Conservation (phyloP, 2,113 vertebrate genomes). For the Xenotilapia flavipinnis region DNA sequence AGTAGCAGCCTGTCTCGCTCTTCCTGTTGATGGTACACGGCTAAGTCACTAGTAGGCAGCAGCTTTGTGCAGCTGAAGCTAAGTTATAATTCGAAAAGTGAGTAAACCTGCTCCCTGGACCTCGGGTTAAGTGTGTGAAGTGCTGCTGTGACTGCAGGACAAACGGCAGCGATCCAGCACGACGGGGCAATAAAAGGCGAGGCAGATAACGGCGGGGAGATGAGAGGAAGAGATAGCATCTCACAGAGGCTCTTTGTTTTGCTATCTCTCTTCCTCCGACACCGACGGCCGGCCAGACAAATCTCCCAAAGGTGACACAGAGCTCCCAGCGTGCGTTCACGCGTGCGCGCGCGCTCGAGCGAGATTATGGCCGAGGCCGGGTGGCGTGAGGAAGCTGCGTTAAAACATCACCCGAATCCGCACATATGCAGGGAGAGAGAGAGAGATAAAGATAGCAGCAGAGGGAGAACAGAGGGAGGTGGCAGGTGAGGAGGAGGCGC, state of each 20-base stretch:
- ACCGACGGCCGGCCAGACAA: not conserved
- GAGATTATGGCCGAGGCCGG: not conserved
- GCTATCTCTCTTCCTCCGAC: conserved; percentile 12
- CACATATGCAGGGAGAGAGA: not conserved
- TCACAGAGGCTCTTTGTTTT: not conserved
- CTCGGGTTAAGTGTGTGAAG: not conserved
- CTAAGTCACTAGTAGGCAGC: not conserved
- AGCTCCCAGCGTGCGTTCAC: not conserved
- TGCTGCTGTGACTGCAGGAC: not conserved
- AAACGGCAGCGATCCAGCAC: not conserved
- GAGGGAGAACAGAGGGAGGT: not conserved
- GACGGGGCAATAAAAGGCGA: conserved; percentile 14
- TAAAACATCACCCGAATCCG: not conserved
- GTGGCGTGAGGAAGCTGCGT: not conserved
- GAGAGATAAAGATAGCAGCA: conserved; percentile 9
- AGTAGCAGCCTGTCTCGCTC: not conserved
- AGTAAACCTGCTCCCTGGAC: not conserved
- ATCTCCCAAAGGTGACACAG: not conserved
- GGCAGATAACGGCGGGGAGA: conserved; percentile 12
- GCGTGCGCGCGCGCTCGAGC: not conserved
- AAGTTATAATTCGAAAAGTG: not conserved
- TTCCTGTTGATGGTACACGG: rapidly evolving
- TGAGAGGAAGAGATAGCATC: conserved; percentile 12
- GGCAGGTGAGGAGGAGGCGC: conserved; percentile 14
- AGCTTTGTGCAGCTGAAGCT: not conserved